Evolutionary conservation across 2,113 vertebrate species (phyloP).

Genomic region (Uropsilus gracilis): DNA sequence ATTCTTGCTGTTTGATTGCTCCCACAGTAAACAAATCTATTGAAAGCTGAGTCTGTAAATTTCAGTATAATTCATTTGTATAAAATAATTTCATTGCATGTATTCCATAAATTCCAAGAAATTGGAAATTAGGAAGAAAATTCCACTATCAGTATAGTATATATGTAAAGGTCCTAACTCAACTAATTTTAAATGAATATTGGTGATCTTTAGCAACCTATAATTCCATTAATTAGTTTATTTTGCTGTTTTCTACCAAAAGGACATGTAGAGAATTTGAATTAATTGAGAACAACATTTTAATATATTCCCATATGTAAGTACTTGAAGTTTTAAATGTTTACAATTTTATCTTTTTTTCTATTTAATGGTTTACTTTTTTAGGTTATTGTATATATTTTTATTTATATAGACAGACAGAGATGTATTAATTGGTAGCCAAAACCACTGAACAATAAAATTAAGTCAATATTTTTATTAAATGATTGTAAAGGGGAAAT

Average conservation of each 20-base stretch:
- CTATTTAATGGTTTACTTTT: neutral
- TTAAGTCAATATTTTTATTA: neutral
- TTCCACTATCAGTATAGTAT: neutral
- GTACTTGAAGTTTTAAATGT: neutral
- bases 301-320: neutral
- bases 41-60: neutral
- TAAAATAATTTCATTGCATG: neutral
- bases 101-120: neutral
- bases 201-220: neutral
- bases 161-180: neutral
- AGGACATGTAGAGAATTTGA: neutral
- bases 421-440: neutral
- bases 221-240: neutral
- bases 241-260: conserved; percentile 12
- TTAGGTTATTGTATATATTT: neutral
- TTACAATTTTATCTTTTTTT: neutral
- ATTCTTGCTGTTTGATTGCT: neutral
- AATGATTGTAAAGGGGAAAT: neutral
- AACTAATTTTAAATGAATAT: neutral
- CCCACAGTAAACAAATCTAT: neutral
- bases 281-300: neutral
- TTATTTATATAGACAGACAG: neutral
- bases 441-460: neutral
- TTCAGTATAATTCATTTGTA: neutral
- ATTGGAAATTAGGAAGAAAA: neutral